phyloP scores from a whole-genome alignment of 2,797 vertebrate genomes.

The Caiman crocodilus region DNA sequence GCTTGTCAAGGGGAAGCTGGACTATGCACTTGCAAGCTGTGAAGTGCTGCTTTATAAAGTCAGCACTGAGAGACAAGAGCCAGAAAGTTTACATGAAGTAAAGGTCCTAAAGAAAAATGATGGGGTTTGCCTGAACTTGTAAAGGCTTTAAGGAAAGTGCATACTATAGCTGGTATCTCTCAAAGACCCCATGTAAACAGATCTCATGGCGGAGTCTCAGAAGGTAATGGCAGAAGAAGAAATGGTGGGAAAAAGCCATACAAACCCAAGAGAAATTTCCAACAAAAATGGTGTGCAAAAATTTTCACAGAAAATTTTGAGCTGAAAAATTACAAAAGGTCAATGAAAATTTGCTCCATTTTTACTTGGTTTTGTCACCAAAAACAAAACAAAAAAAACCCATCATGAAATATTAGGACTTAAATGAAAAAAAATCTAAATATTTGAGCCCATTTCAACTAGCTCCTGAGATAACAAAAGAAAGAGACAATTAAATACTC shows the following conservation, averaged over 20 bases:
- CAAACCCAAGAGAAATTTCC: too few species aligned
- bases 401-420: neutral
- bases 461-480: neutral
- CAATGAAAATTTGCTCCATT: too few species aligned
- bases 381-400: neutral
- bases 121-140: neutral
- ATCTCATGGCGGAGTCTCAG: neutral
- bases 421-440: neutral
- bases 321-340: neutral
- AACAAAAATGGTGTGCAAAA: too few species aligned
- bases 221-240: neutral
- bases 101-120: neutral
- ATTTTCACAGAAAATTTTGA: neutral
- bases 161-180: too few species aligned
- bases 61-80: neutral
- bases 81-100: neutral
- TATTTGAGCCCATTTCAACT: too few species aligned
- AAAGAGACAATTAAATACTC: neutral
- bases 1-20: conserved; percentile 23
- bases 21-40: neutral
- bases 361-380: neutral
- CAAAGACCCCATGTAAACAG: neutral
- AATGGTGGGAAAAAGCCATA: neutral
- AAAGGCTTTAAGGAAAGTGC: neutral
- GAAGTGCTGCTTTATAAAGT: neutral